Percentiles rank a stretch among this genome's conserved stretches.
Conservation (phyloP, 1,140 invertebrate genomes). For the Stegodyphus mimosarum region DNA sequence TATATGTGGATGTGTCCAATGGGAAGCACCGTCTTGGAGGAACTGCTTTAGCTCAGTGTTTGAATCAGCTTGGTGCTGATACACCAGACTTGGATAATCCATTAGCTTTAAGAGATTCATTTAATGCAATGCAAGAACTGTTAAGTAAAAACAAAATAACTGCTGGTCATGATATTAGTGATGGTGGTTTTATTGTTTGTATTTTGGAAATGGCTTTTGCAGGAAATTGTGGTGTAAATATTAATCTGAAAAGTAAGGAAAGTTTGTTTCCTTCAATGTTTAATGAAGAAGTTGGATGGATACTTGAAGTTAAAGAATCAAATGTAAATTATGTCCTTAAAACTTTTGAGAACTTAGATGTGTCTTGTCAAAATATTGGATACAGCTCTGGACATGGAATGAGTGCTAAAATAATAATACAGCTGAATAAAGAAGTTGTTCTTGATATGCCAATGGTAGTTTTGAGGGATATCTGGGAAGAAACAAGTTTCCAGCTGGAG, state of each 20-base stretch:
- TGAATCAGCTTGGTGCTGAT: constrained; percentile 80
- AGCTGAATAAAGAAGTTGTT: constrained; percentile 66
- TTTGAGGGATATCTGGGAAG: constrained; percentile 90
- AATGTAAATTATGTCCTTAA: constrained; percentile 74
- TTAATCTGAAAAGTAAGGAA: constrained; percentile 70
- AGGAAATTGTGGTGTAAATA: constrained; percentile 82
- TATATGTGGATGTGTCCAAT: constrained; percentile 79
- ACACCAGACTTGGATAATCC: constrained; percentile 84
- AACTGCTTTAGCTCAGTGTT: constrained; percentile 91
- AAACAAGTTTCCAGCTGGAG: constrained; percentile 93
- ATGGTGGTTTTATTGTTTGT: constrained; percentile 92
- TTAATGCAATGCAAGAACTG: constrained; percentile 84
- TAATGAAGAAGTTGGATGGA: constrained; percentile 90
- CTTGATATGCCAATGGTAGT: constrained; percentile 76
- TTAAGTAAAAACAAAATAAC: constrained; percentile 80
- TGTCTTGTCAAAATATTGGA: constrained; percentile 82
- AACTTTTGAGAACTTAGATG: constrained; percentile 73
- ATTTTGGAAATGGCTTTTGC: constrained; percentile 95
- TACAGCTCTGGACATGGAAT: constrained; percentile 57
- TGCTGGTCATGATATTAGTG: constrained; percentile 96
- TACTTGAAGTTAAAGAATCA: constrained; percentile 81
- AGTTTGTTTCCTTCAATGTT: constrained; percentile 75
- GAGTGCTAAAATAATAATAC: constrained; percentile 19
- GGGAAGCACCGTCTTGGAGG: constrained; percentile 83
- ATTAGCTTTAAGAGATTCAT: constrained; percentile 77